These are phyloP conservation scores for Vanacampus margaritifer DNA, from an alignment of 2,113 vertebrate genomes.

Conservation along the genomic window DNA sequence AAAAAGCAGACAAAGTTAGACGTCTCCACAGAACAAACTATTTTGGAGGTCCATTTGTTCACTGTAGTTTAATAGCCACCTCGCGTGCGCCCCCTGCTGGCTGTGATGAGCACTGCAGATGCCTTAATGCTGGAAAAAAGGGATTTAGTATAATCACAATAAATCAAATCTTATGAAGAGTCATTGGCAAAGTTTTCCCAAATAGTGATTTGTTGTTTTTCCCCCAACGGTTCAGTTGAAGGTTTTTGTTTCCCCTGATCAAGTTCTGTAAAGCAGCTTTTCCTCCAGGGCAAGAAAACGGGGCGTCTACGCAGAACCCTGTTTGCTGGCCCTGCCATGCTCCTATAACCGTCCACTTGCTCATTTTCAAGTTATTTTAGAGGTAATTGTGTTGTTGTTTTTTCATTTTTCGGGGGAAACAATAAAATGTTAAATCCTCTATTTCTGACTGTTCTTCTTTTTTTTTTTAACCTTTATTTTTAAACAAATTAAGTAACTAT, in stretches of 20 bases:
- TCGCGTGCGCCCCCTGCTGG: background rate
- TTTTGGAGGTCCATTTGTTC: background rate
- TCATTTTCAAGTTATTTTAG: conserved; percentile 43
- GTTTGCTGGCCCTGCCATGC: conserved; percentile 15
- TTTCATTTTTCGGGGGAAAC: conserved; percentile 58
- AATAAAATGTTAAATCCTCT: conserved; percentile 60
- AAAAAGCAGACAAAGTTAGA: background rate
- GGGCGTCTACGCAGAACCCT: too few species aligned
- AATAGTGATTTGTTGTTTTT: background rate
- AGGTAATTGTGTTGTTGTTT: conserved; percentile 53
- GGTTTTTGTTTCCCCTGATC: background rate
- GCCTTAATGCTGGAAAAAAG: conserved; percentile 6
- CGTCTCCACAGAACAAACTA: background rate
- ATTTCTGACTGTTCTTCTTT: background rate
- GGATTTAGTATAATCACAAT: background rate
- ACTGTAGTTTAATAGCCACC: background rate
- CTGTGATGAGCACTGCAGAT: conserved; percentile 1
- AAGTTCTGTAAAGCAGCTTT: conserved; percentile 32
- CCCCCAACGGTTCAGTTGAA: background rate
- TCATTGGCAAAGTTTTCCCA: background rate
- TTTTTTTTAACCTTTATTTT: background rate
- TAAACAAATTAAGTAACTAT: too few species aligned
- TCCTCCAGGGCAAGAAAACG: background rate
- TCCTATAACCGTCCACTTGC: conserved; percentile 54
- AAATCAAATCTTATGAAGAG: background rate